Evolutionary conservation across 2,797 vertebrate species (phyloP).

Genomic region (Eutrigla gurnardus): DNA sequence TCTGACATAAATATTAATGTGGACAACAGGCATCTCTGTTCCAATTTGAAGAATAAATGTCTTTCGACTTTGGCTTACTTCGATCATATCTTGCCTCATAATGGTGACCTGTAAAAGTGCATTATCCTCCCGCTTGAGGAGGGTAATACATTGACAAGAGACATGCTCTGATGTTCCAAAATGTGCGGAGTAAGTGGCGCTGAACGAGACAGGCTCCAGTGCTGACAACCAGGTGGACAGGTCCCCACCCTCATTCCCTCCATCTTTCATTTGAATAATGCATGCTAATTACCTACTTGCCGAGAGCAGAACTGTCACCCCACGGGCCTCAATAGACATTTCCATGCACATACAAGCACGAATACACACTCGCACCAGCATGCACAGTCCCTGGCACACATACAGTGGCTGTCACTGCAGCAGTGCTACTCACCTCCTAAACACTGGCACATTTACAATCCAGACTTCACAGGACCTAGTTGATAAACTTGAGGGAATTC

Average conservation of each 20-base stretch:
- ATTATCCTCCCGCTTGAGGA: constrained; percentile 53
- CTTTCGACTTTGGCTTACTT: constrained; percentile 51
- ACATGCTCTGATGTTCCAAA: constrained; percentile 67
- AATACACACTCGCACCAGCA: constrained; percentile 18
- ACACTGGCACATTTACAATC: constrained; percentile 70
- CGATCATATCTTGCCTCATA: constrained; percentile 51
- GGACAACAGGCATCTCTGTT: constrained; percentile 42
- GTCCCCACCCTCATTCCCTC: constrained; percentile 80
- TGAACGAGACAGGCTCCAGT: constrained; percentile 70
- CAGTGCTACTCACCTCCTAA: constrained; percentile 53
- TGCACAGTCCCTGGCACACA: neutral
- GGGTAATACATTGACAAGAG: constrained; percentile 69
- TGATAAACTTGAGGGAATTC: constrained; percentile 76
- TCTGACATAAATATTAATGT: constrained; percentile 44
- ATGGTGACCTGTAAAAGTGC: constrained; percentile 50
- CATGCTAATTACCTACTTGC: constrained; percentile 87
- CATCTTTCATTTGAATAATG: constrained; percentile 85
- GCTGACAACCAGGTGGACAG: constrained; percentile 82
- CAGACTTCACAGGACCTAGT: constrained; percentile 64
- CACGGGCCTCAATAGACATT: constrained; percentile 65
- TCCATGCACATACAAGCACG: constrained; percentile 49
- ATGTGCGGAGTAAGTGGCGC: constrained; percentile 72
- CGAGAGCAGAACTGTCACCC: constrained; percentile 79
- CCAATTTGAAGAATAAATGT: constrained; percentile 48
- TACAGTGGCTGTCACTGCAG: constrained; percentile 54